These are phyloP conservation scores for Ips typographus DNA, from an alignment of 1,140 invertebrate genomes.

Conservation along the genomic window DNA sequence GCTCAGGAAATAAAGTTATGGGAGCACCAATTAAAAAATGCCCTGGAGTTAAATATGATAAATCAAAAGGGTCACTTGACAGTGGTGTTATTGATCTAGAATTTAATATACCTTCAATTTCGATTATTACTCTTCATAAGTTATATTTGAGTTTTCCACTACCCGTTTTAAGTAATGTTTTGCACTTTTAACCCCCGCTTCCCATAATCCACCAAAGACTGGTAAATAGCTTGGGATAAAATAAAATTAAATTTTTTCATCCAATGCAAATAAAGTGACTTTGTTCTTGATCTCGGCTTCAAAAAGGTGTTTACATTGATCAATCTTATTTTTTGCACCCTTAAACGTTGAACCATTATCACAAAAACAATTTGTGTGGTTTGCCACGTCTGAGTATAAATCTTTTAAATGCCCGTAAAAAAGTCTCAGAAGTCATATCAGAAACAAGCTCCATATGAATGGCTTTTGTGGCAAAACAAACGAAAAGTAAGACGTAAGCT, in stretches of 20 bases:
- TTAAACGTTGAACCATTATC: not conserved
- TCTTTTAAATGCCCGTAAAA: no score
- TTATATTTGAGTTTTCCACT: slow-evolving; percentile 29
- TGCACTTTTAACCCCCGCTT: no score
- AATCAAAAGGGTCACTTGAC: slow-evolving; percentile 32
- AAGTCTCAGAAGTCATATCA: no score
- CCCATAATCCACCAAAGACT: slow-evolving; percentile 46
- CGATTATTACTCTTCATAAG: slow-evolving; percentile 39
- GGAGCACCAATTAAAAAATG: no score
- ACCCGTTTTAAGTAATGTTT: slow-evolving; percentile 44
- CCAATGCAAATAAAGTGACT: not conserved
- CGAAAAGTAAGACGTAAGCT: no score
- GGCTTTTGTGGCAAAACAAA: no score
- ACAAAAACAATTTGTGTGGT: not conserved
- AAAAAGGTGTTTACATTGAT: no score
- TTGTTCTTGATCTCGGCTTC: no score
- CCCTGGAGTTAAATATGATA: slow-evolving; percentile 36
- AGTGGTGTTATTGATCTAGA: slow-evolving; percentile 35
- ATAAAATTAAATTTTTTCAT: not conserved
- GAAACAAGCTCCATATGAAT: no score
- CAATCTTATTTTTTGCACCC: slow-evolving; percentile 4
- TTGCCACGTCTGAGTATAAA: no score
- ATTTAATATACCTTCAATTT: slow-evolving; percentile 43
- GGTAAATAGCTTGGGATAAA: slow-evolving; percentile 45
- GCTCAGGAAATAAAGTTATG: slow-evolving; percentile 38